phyloP scores from a whole-genome alignment of 2,888 invertebrate genomes.

The Xestia c-nigrum region DNA sequence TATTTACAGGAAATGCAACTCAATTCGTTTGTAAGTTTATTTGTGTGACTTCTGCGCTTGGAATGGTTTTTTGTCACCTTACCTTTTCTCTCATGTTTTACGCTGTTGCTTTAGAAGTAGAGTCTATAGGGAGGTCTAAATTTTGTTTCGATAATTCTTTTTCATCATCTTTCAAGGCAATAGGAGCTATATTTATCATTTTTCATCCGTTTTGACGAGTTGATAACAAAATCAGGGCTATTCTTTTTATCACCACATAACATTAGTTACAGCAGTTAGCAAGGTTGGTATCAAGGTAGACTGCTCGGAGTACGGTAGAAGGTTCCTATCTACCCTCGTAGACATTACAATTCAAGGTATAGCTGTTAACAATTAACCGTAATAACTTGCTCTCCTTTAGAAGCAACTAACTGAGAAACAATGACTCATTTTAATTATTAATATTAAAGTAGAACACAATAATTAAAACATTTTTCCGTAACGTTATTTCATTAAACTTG shows the following conservation, averaged over 20 bases:
- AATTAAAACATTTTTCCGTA: conserved; percentile 34
- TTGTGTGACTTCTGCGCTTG: background rate
- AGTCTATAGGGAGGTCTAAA: background rate
- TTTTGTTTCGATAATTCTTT: background rate
- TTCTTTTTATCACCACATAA: background rate
- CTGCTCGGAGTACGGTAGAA: background rate
- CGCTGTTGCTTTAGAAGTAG: background rate
- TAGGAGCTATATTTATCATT: background rate
- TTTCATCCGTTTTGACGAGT: background rate
- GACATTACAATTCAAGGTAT: conserved; percentile 8
- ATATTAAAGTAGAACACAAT: conserved; percentile 31
- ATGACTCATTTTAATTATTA: conserved; percentile 58
- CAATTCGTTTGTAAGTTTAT: background rate
- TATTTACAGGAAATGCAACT: conserved; percentile 24
- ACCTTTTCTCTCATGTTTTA: background rate
- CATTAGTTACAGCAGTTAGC: background rate
- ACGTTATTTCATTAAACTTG: conserved; percentile 48
- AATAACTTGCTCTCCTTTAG: conserved; percentile 33
- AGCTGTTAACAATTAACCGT: conserved; percentile 32
- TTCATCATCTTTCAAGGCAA: background rate
- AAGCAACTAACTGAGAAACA: conserved; percentile 16
- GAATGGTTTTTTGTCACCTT: background rate
- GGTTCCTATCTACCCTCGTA: background rate
- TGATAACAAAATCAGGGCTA: background rate
- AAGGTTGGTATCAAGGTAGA: background rate